Conservation (phyloP, 2,888 invertebrate species). For the Dendrolimus pini region DNA sequence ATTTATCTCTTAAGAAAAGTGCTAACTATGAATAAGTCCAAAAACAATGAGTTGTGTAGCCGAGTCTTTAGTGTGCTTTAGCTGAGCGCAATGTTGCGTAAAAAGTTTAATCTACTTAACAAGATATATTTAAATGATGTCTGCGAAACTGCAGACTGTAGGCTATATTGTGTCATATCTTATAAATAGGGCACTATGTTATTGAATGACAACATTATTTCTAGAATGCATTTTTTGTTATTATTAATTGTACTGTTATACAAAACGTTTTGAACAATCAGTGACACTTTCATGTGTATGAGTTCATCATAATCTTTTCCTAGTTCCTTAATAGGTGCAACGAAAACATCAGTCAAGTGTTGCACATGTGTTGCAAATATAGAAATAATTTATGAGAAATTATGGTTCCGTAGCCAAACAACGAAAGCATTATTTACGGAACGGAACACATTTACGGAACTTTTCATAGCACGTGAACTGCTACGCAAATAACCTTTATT, state of each 20-base stretch:
- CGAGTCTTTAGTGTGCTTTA: background rate
- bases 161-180: constrained; percentile 37
- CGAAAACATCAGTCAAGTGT: too few relatives aligned
- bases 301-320: too few relatives aligned
- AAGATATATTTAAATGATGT: constrained; percentile 39
- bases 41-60: constrained; percentile 22
- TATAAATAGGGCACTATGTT: constrained; percentile 32
- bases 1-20: background rate
- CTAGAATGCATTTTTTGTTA: constrained; percentile 16
- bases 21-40: constrained; percentile 26
- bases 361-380: too few relatives aligned
- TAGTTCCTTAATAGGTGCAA: too few relatives aligned
- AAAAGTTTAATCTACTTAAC: constrained; percentile 46
- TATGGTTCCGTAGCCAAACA: too few relatives aligned
- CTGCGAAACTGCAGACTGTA: constrained; percentile 16
- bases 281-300: too few relatives aligned
- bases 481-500: too few relatives aligned
- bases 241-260: constrained; percentile 1
- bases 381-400: too few relatives aligned
- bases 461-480: too few relatives aligned
- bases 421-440: too few relatives aligned
- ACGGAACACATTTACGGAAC: too few relatives aligned
- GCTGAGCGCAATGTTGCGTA: constrained; percentile 29
- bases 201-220: constrained; percentile 28
- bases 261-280: too few relatives aligned